Evolutionary conservation across 2,113 vertebrate genomes (phyloP).

Genomic region (Lasiurus cinereus): DNA sequence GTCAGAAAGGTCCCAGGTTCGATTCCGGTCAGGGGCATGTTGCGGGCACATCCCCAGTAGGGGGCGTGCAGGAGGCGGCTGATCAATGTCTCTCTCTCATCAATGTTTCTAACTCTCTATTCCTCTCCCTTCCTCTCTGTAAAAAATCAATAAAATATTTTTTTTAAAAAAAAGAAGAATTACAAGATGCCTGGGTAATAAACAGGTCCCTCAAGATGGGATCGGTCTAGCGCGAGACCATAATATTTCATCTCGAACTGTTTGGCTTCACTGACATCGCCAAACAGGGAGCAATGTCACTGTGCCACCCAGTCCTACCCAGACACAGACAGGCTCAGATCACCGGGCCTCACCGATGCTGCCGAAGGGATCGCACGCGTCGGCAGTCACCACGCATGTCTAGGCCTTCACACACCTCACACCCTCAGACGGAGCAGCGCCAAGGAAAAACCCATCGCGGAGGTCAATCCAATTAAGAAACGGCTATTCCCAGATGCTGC

Average conservation of each 20-base stretch:
- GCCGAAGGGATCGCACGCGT: background rate
- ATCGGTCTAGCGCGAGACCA: background rate
- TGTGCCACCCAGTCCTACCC: background rate
- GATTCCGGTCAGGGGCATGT: no score
- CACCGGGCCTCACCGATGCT: background rate
- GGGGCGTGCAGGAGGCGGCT: no score
- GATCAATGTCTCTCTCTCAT: no score
- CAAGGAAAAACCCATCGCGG: background rate
- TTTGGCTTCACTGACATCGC: conserved; percentile 20
- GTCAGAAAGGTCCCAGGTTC: no score
- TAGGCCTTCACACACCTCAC: conserved; percentile 5
- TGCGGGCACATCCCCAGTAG: no score
- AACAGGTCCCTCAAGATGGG: background rate
- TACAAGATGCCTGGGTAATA: background rate
- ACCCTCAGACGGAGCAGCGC: conserved; percentile 47
- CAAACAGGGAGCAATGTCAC: conserved; percentile 4
- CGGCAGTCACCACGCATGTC: conserved; percentile 7
- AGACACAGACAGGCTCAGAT: background rate
- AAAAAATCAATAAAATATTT: no score
- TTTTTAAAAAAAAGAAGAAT: no score
- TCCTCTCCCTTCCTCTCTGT: no score
- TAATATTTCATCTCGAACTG: conserved; percentile 60
- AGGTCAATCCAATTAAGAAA: conserved; percentile 50
- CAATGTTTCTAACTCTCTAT: no score
- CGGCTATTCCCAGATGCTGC: background rate